phyloP scores from a whole-genome alignment of 2,888 invertebrate genomes.

The Mystacides longicornis region DNA sequence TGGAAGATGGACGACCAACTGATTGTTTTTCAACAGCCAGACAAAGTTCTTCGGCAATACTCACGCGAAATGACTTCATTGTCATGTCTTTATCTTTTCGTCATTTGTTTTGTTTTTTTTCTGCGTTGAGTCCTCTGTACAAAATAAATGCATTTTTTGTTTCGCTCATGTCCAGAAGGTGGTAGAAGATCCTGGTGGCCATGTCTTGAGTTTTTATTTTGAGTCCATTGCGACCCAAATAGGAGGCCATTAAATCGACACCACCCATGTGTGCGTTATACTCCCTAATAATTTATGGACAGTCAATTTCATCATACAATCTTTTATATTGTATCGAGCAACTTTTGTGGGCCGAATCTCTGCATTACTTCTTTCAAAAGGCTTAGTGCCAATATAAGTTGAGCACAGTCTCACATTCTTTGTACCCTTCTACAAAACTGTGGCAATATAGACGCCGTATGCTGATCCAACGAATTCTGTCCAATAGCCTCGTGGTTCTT shows the following conservation, averaged over 20 bases:
- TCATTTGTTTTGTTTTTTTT: neutral
- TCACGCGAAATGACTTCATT: neutral
- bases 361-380: neutral
- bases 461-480: constrained; percentile 2
- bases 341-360: neutral
- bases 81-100: neutral
- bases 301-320: neutral
- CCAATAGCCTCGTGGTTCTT: constrained; percentile 1
- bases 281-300: neutral
- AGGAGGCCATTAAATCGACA: constrained; percentile 4
- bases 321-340: constrained; percentile 1
- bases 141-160: constrained; percentile 7
- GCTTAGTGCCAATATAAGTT: constrained; percentile 3
- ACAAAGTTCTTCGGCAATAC: neutral
- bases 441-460: neutral
- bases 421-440: constrained; percentile 2
- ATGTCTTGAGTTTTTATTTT: constrained; percentile 3
- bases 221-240: constrained; percentile 5
- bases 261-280: constrained; percentile 3
- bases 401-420: constrained; percentile 3
- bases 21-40: neutral
- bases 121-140: neutral
- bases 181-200: constrained; percentile 3
- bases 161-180: neutral
- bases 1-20: neutral